phyloP scores from a whole-genome alignment of 2,888 invertebrate genomes.

The Dorcus hopei region DNA sequence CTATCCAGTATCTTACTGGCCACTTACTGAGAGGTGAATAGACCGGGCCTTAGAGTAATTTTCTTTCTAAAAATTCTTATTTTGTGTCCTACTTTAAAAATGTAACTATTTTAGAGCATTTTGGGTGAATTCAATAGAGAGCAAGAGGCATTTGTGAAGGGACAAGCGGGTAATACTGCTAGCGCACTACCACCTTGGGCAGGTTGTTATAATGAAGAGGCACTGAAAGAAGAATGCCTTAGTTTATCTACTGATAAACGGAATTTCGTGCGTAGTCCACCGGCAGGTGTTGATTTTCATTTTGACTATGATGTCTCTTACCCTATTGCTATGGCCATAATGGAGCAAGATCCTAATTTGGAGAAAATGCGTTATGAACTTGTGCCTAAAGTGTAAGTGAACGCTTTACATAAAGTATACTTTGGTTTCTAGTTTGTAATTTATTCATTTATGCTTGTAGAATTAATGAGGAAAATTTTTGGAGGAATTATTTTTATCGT shows the following conservation, averaged over 20 bases:
- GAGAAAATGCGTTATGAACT: conserved; percentile 99
- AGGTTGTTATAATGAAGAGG: conserved; percentile 91
- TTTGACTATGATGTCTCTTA: conserved; percentile 92
- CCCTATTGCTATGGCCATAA: conserved; percentile 90
- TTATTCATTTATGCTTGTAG: conserved; percentile 48
- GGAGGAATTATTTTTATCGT: conserved; percentile 99
- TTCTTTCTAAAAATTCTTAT: too few species aligned
- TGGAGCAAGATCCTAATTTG: conserved; percentile 92
- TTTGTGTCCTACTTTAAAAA: too few species aligned
- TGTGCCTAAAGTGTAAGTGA: conserved; percentile 96
- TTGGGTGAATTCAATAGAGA: conserved; percentile 96
- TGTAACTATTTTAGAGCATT: conserved; percentile 66
- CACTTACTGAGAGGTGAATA: too few species aligned
- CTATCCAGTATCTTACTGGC: too few species aligned
- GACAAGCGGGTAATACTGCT: conserved; percentile 67
- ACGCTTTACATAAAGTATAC: not conserved
- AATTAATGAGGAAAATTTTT: conserved; percentile 96
- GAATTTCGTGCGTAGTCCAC: conserved; percentile 96
- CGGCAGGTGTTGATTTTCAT: conserved; percentile 90
- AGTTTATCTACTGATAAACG: conserved; percentile 92
- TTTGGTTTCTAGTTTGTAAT: not conserved
- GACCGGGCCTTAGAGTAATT: too few species aligned
- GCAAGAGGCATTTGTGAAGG: conserved; percentile 92
- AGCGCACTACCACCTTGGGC: conserved; percentile 89
- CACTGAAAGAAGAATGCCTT: conserved; percentile 92